Conservation (phyloP, 1,140 invertebrate species). For the Episyrphus balteatus region DNA sequence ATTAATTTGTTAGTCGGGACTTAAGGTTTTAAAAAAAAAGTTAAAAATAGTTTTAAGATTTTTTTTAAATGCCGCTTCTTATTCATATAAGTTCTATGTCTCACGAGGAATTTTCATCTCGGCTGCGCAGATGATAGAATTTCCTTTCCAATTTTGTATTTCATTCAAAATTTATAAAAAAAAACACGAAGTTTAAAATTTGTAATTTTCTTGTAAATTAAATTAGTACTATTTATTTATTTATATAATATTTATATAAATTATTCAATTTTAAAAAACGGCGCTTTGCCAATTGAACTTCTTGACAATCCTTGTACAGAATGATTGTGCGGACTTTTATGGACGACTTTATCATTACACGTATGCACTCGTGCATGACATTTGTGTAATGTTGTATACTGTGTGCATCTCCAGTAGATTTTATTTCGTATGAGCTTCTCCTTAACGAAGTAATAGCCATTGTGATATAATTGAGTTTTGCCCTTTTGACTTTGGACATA, state of each 20-base stretch:
- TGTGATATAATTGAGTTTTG: constrained; percentile 15
- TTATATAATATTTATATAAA: too few relatives aligned
- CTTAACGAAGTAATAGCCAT: constrained; percentile 23
- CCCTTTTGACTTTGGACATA: constrained; percentile 23
- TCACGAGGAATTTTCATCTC: too few relatives aligned
- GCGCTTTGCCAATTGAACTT: neutral
- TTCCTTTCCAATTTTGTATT: neutral
- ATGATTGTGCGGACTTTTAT: constrained; percentile 25
- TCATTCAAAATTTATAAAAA: too few relatives aligned
- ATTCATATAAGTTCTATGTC: too few relatives aligned
- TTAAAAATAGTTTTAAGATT: too few relatives aligned
- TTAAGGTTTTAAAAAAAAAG: too few relatives aligned
- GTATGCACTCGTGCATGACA: constrained; percentile 31
- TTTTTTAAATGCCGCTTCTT: too few relatives aligned
- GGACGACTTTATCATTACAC: constrained; percentile 15
- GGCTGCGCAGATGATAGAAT: neutral
- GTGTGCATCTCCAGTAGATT: constrained; percentile 31
- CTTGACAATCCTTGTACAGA: neutral
- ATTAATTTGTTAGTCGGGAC: too few relatives aligned
- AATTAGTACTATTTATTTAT: too few relatives aligned
- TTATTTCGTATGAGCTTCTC: constrained; percentile 26
- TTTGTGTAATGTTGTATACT: constrained; percentile 25
- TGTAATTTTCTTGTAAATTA: too few relatives aligned
- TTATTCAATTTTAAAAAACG: neutral
- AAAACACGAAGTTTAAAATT: too few relatives aligned